A percentile compares a stretch with the other conserved stretches of the same genome.
phyloP scores from a whole-genome alignment of 2,797 vertebrate species.

The Kryptopterus vitreolus region DNA sequence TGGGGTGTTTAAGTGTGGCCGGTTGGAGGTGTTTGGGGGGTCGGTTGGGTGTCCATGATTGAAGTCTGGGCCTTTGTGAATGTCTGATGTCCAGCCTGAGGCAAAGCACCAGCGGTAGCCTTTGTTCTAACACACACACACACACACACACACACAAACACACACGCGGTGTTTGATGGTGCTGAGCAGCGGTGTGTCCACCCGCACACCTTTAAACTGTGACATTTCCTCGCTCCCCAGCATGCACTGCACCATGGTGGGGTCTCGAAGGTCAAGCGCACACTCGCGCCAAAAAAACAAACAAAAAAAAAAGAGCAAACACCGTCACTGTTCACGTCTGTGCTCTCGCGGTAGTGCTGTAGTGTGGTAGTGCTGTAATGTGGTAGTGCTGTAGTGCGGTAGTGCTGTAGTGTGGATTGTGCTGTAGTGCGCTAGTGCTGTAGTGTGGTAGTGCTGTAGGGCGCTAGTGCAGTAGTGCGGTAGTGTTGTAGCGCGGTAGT shows the following conservation, averaged over 20 bases:
- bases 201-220: constrained; percentile 42
- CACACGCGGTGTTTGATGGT: constrained; percentile 46
- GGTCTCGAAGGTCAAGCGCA: constrained; percentile 1
- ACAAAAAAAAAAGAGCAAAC: too few relatives aligned
- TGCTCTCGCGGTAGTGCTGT: not conserved
- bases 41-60: constrained; percentile 15
- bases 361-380: too few relatives aligned
- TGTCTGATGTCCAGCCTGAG: constrained; percentile 50
- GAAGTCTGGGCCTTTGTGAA: constrained; percentile 47
- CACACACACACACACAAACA: constrained; percentile 26
- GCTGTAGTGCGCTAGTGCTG: too few relatives aligned
- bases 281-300: not conserved
- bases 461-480: too few relatives aligned
- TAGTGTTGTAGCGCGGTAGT: too few relatives aligned
- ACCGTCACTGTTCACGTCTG: not conserved
- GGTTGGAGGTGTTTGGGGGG: constrained; percentile 13
- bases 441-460: too few relatives aligned
- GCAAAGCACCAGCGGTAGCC: constrained; percentile 1
- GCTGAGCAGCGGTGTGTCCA: constrained; percentile 35
- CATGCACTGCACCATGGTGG: constrained; percentile 23
- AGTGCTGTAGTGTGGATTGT: not conserved
- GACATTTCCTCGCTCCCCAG: constrained; percentile 51
- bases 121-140: constrained; percentile 22
- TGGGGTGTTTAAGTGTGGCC: not conserved
- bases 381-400: not conserved